Conservation (phyloP, 2,888 invertebrate species). For the Pterobdella sp. region DNA sequence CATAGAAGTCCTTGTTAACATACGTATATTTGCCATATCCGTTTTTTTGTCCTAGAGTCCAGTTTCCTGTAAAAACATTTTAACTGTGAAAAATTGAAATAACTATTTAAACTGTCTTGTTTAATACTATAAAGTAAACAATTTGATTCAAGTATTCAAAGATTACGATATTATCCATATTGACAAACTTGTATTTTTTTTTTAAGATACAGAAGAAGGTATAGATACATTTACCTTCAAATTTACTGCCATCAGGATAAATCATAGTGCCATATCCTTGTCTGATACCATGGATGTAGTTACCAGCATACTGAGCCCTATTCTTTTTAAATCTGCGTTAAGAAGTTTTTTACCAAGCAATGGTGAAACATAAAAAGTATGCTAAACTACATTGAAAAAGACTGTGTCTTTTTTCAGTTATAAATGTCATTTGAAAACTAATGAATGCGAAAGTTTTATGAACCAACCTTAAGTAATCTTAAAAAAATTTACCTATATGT, state of each 20-base stretch:
- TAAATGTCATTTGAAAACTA: not conserved
- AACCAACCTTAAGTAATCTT: no score
- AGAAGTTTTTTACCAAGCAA: no score
- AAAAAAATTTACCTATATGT: constrained; percentile 57
- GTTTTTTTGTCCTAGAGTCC: constrained; percentile 51
- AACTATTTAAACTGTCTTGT: no score
- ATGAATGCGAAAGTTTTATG: not conserved
- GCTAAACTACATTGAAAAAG: not conserved
- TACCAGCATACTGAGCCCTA: constrained; percentile 65
- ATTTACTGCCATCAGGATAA: constrained; percentile 78
- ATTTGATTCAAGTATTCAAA: not conserved
- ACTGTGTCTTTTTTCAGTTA: not conserved
- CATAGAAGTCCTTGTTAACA: constrained; percentile 50
- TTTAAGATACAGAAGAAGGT: no score
- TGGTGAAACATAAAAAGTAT: not conserved
- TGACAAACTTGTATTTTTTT: not conserved
- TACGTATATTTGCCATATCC: constrained; percentile 51
- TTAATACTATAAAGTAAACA: no score
- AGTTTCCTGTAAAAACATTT: constrained; percentile 43
- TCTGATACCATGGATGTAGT: constrained; percentile 67
- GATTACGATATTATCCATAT: not conserved
- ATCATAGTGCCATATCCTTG: constrained; percentile 72
- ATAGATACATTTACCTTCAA: constrained; percentile 61
- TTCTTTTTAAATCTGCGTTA: constrained; percentile 47
- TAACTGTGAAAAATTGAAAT: not conserved